A percentile compares a stretch with the other conserved stretches of the same genome.
phyloP scores from a whole-genome alignment of 2,797 vertebrate species.

The Urosaurus nigricauda region DNA sequence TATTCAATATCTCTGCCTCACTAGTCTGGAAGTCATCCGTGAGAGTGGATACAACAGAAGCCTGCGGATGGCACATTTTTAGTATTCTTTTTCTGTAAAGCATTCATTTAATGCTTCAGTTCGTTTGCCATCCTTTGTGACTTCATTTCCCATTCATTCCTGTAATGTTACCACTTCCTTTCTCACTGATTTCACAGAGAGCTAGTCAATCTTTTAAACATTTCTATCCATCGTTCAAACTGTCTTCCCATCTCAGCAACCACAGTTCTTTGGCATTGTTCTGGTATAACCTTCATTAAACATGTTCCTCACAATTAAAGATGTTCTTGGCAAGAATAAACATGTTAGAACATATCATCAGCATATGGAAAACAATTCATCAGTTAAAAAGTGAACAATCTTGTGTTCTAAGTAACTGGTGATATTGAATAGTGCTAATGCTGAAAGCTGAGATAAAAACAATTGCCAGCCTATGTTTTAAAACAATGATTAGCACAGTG shows the following conservation, averaged over 20 bases:
- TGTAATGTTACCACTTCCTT: constrained; percentile 36
- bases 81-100: constrained; percentile 47
- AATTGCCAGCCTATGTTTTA: not conserved
- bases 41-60: constrained; percentile 42
- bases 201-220: constrained; percentile 47
- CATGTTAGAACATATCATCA: constrained; percentile 7
- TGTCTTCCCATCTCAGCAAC: constrained; percentile 12
- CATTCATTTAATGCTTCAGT: constrained; percentile 63
- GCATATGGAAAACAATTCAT: constrained; percentile 6
- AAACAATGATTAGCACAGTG: not conserved
- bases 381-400: constrained; percentile 11
- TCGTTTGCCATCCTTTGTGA: constrained; percentile 54
- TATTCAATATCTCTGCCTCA: constrained; percentile 69
- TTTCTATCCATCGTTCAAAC: constrained; percentile 54
- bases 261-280: not conserved
- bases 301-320: constrained; percentile 32
- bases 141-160: constrained; percentile 48
- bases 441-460: not conserved
- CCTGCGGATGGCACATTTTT: constrained; percentile 48
- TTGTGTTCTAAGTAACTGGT: not conserved
- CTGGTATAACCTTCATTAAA: constrained; percentile 6
- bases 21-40: constrained; percentile 63
- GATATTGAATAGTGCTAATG: not conserved
- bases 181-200: constrained; percentile 38
- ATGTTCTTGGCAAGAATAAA: constrained; percentile 38